Percentiles rank a stretch among this genome's conserved stretches.
phyloP scores from a whole-genome alignment of 2,797 vertebrate genomes.

The Xiphorhynchus erythropygius region DNA sequence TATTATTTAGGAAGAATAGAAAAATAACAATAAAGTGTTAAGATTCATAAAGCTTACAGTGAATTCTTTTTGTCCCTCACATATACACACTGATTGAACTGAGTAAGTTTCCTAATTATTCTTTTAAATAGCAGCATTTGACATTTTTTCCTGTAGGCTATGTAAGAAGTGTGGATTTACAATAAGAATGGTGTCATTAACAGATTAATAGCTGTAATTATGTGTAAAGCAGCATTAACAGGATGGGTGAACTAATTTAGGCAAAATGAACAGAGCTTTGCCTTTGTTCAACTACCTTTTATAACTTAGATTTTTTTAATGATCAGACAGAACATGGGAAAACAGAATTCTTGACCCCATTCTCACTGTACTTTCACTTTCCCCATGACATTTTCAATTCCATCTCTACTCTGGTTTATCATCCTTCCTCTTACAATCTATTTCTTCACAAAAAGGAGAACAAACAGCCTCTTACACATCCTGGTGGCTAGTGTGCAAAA shows the following conservation, averaged over 20 bases:
- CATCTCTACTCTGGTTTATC: background rate
- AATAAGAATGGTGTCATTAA: background rate
- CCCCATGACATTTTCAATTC: background rate
- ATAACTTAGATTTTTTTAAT: background rate
- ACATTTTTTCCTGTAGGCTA: background rate
- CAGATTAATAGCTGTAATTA: constrained; percentile 6
- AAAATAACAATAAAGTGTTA: background rate
- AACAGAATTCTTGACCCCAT: background rate
- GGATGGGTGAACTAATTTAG: background rate
- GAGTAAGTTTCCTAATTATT: background rate
- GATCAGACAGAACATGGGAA: background rate
- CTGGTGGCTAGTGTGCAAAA: background rate
- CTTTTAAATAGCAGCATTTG: constrained; percentile 10
- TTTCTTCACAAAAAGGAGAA: background rate
- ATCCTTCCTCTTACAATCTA: background rate
- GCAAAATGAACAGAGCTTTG: background rate
- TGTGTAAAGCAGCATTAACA: background rate
- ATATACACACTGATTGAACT: background rate
- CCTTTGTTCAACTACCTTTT: background rate
- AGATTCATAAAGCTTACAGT: background rate
- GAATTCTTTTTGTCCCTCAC: background rate
- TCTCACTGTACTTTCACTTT: background rate
- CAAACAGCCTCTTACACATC: background rate
- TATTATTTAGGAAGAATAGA: background rate
- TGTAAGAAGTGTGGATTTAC: background rate